Evolutionary conservation across 1,140 invertebrate species (phyloP).

Genomic region (Drosophila watanabei): DNA sequence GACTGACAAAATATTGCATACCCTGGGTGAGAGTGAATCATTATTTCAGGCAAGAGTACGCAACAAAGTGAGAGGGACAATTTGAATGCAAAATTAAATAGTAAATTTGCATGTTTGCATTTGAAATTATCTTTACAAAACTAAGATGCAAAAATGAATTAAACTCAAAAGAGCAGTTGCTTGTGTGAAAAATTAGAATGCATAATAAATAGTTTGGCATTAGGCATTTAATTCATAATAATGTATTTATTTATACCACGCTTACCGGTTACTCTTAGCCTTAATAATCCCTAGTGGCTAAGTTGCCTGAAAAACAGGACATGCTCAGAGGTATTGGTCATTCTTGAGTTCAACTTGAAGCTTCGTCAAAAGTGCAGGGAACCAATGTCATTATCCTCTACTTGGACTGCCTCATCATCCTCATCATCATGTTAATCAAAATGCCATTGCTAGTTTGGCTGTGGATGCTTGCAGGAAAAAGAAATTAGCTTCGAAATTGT

Average conservation of each 20-base stretch:
- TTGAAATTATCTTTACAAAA: background rate
- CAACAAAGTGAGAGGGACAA: background rate
- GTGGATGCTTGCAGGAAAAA: slow-evolving; percentile 22
- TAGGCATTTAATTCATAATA: too few relatives aligned
- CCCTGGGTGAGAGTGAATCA: background rate
- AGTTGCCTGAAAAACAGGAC: slow-evolving; percentile 2
- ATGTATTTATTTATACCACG: too few relatives aligned
- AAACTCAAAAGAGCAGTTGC: too few relatives aligned
- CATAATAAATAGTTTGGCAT: background rate
- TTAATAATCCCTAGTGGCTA: slow-evolving; percentile 9
- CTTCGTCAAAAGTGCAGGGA: slow-evolving; percentile 12
- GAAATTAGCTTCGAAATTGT: slow-evolving; percentile 65
- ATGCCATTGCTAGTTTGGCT: slow-evolving; percentile 51
- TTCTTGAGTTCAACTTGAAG: slow-evolving; percentile 6
- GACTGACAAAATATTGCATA: slow-evolving; percentile 6
- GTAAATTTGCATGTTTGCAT: background rate
- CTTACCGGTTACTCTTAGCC: background rate
- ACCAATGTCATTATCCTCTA: slow-evolving; percentile 14
- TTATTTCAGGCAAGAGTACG: slow-evolving; percentile 1
- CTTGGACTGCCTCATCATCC: slow-evolving; percentile 4
- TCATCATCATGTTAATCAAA: slow-evolving; percentile 54
- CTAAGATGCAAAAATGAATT: background rate
- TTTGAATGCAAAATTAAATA: background rate
- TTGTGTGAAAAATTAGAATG: background rate
- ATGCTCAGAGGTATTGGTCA: slow-evolving; percentile 15